These are phyloP conservation scores for Papio anubis DNA, from an alignment of 2,113 vertebrate genomes.

Conservation along the genomic window DNA sequence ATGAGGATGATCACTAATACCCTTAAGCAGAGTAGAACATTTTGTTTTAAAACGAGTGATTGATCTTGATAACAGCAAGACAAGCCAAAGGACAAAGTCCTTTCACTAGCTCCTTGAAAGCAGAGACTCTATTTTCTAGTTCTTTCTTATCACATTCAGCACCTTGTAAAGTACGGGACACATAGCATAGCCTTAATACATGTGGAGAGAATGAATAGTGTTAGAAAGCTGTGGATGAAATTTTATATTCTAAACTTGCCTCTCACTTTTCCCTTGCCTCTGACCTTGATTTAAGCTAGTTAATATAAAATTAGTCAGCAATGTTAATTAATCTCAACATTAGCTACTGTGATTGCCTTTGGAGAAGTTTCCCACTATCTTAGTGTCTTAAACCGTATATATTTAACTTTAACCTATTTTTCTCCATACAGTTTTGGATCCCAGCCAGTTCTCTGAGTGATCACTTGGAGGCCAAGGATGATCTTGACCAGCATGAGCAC, in stretches of 20 bases:
- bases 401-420: not conserved
- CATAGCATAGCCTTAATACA: not conserved
- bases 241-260: not conserved
- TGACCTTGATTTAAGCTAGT: not conserved
- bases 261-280: not conserved
- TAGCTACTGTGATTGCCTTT: not conserved
- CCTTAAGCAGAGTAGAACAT: slow-evolving; percentile 33
- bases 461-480: not conserved
- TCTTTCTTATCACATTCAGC: not conserved
- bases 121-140: not conserved
- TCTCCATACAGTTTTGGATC: not conserved
- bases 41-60: slow-evolving; percentile 50
- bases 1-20: not conserved
- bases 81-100: slow-evolving; percentile 37
- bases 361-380: not conserved
- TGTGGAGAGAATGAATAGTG: not conserved
- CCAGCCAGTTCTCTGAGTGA: not conserved
- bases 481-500: not conserved
- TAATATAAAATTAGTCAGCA: slow-evolving; percentile 1
- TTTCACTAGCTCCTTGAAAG: not conserved
- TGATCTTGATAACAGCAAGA: slow-evolving; percentile 34
- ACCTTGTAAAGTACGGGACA: not conserved
- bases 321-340: not conserved
- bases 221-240: not conserved
- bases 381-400: not conserved